phyloP scores from a whole-genome alignment of 2,113 vertebrate species.

The Nipponia nippon region DNA sequence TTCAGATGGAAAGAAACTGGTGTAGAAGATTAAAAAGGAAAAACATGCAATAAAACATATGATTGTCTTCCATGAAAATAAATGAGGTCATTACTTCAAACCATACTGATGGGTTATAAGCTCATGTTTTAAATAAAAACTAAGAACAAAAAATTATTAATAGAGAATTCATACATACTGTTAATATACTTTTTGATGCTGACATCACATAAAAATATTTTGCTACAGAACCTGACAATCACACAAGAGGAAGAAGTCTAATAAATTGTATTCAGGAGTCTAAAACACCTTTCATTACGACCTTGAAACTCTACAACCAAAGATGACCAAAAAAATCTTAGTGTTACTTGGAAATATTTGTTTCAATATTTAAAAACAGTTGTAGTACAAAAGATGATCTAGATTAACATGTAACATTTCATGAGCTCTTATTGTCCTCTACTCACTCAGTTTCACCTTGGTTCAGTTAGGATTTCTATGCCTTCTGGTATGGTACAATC shows the following conservation, averaged over 20 bases:
- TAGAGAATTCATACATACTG: background rate
- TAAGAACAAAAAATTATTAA: background rate
- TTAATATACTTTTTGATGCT: background rate
- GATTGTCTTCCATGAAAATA: background rate
- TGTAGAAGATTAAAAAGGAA: background rate
- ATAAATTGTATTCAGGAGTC: background rate
- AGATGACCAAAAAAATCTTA: background rate
- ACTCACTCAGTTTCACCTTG: background rate
- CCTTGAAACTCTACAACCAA: background rate
- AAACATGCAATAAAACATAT: background rate
- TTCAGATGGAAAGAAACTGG: background rate
- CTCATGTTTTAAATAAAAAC: background rate
- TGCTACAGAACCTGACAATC: background rate
- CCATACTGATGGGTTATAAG: background rate
- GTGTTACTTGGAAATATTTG: background rate
- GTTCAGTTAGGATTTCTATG: background rate
- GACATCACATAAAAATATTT: background rate
- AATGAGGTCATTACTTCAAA: background rate
- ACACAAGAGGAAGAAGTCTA: background rate
- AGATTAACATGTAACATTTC: background rate
- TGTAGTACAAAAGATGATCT: background rate
- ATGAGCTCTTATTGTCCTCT: background rate
- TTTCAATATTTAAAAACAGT: background rate
- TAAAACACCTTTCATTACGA: background rate
- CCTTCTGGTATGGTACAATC: background rate